Conservation (phyloP, 2,113 vertebrate genomes). For the zebrafish (Danio rerio) region DNA sequence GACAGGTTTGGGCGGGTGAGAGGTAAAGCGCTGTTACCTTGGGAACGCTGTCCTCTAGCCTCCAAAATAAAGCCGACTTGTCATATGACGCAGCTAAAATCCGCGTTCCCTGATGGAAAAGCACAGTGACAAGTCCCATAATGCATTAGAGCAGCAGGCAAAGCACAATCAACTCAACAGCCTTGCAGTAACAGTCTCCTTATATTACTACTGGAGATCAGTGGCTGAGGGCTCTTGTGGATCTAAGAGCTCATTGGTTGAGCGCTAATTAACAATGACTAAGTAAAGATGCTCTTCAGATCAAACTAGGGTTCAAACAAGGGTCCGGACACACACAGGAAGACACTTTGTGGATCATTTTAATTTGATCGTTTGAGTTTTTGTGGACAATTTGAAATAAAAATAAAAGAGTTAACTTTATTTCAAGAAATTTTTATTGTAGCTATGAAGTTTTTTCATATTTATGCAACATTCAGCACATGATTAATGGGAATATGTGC, state of each 20-base stretch:
- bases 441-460: no score
- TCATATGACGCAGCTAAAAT: constrained; percentile 84
- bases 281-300: background rate
- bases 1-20: constrained; percentile 10
- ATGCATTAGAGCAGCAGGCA: constrained; percentile 4
- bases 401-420: no score
- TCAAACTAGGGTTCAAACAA: background rate
- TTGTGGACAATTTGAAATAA: no score
- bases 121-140: constrained; percentile 18
- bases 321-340: no score
- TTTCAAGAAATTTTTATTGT: no score
- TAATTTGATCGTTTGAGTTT: no score
- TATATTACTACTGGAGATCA: background rate
- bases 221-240: background rate
- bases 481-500: no score
- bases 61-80: constrained; percentile 86
- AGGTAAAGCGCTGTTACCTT: constrained; percentile 73
- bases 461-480: no score
- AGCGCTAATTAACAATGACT: background rate
- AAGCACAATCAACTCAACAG: constrained; percentile 5
- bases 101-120: constrained; percentile 74
- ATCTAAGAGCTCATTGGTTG: background rate
- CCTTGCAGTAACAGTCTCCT: constrained; percentile 12
- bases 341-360: no score
- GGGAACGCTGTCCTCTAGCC: constrained; percentile 74